These are phyloP conservation scores for Rapana venosa DNA, from an alignment of 2,888 invertebrate genomes.

Conservation along the genomic window DNA sequence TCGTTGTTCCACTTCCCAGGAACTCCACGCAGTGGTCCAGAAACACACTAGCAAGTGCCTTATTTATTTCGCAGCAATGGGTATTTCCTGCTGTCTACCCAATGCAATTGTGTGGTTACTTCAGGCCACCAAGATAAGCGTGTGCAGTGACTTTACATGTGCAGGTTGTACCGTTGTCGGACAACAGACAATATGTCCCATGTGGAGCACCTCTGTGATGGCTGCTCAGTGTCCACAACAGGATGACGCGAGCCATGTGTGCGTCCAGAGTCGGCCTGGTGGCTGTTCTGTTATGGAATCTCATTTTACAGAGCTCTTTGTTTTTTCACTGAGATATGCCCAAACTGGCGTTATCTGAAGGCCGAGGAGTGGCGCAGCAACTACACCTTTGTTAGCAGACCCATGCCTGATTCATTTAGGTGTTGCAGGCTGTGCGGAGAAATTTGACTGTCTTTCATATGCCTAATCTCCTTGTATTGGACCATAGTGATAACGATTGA, in stretches of 20 bases:
- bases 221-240: not conserved
- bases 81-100: not conserved
- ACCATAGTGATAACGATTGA: not conserved
- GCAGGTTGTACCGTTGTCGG: not conserved
- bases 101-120: not conserved
- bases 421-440: not conserved
- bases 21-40: not conserved
- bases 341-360: not conserved
- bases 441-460: not conserved
- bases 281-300: not conserved
- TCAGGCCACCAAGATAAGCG: not conserved
- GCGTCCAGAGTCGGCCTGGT: not conserved
- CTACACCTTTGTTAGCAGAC: not conserved
- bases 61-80: not conserved
- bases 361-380: not conserved
- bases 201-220: constrained; percentile 8
- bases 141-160: not conserved
- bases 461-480: not conserved
- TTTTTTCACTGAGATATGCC: not conserved
- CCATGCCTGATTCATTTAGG: constrained; percentile 5
- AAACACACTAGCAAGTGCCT: not conserved
- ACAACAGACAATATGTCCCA: not conserved
- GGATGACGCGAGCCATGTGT: not conserved
- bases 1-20: not conserved
- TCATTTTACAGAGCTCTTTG: not conserved